Evolutionary conservation across 2,113 vertebrate genomes (phyloP).

Genomic region (Pteropus alecto): DNA sequence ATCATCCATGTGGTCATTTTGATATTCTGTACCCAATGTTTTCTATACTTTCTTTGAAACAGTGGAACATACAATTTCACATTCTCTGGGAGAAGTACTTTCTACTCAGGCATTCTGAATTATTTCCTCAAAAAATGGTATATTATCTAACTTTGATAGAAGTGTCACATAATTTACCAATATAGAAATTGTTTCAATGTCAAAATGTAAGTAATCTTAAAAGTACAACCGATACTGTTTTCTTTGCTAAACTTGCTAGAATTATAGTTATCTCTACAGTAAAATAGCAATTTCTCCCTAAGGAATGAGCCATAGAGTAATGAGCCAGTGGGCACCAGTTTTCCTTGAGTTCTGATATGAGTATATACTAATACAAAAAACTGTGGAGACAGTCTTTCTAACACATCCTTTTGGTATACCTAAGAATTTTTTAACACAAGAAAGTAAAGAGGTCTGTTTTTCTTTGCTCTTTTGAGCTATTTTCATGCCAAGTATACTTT

Average conservation of each 20-base stretch:
- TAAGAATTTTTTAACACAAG: constrained; percentile 7
- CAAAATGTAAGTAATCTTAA: neutral
- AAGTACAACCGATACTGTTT: neutral
- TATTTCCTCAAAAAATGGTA: neutral
- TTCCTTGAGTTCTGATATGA: constrained; percentile 57
- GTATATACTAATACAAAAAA: constrained; percentile 30
- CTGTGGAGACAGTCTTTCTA: neutral
- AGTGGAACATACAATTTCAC: neutral
- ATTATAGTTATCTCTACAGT: neutral
- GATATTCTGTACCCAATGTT: neutral
- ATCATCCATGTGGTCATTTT: neutral
- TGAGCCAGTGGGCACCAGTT: neutral
- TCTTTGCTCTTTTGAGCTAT: neutral
- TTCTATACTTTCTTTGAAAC: neutral
- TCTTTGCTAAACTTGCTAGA: neutral
- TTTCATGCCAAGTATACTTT: neutral
- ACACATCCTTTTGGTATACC: neutral
- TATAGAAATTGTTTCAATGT: neutral
- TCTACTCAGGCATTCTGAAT: neutral
- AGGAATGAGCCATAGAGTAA: constrained; percentile 36
- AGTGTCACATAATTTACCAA: neutral
- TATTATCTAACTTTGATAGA: neutral
- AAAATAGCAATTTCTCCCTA: neutral
- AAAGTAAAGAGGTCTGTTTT: neutral
- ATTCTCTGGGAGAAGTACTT: neutral